These are phyloP conservation scores for Marmota monax DNA, from an alignment of 2,113 vertebrate genomes.

Conservation along the genomic window DNA sequence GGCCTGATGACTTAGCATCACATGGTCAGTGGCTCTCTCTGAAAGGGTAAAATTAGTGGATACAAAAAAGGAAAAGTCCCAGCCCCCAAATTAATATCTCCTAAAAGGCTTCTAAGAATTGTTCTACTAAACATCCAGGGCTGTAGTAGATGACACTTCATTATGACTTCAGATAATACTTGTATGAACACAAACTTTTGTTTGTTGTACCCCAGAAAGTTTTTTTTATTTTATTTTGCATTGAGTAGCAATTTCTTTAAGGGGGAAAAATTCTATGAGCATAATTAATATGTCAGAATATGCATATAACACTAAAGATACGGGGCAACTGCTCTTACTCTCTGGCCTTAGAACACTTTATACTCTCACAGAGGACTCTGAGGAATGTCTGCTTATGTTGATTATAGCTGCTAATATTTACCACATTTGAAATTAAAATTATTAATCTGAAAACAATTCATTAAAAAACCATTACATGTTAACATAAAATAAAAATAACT, in stretches of 20 bases:
- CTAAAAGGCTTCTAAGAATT: neutral
- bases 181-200: conserved; percentile 20
- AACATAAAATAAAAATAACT: conserved; percentile 36
- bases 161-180: neutral
- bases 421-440: conserved; percentile 30
- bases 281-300: conserved; percentile 17
- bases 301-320: neutral
- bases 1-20: neutral
- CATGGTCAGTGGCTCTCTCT: neutral
- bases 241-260: conserved; percentile 2
- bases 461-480: conserved; percentile 14
- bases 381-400: neutral
- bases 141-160: neutral
- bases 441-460: neutral
- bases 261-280: neutral
- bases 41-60: neutral
- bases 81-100: neutral
- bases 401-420: neutral
- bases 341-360: neutral
- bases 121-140: neutral
- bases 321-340: neutral
- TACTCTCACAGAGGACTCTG: neutral
- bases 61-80: neutral
- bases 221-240: too few species aligned
- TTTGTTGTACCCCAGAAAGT: neutral